phyloP scores from a whole-genome alignment of 2,888 invertebrate genomes.

The Carcina quercana region DNA sequence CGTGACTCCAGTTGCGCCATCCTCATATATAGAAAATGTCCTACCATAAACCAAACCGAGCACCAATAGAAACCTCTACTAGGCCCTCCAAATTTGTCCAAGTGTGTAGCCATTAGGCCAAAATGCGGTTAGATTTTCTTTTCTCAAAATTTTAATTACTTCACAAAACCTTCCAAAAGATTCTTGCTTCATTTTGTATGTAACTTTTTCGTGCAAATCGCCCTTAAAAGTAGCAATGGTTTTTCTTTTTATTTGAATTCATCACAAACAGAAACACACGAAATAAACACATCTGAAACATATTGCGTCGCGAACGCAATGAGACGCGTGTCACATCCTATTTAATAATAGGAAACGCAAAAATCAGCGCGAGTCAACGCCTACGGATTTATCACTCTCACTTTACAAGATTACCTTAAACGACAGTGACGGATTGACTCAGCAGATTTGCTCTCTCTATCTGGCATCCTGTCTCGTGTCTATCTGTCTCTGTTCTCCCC shows the following conservation, averaged over 20 bases:
- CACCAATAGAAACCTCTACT: too few species aligned
- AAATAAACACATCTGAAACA: conserved; percentile 5
- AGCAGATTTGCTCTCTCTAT: conserved; percentile 30
- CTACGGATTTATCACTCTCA: conserved; percentile 60
- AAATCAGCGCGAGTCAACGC: conserved; percentile 50
- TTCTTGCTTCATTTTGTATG: background rate
- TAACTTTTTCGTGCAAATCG: too few species aligned
- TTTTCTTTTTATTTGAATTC: conserved; percentile 1
- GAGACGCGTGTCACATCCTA: conserved; percentile 36
- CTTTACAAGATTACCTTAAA: conserved; percentile 64
- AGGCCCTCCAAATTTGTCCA: too few species aligned
- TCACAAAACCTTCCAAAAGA: background rate
- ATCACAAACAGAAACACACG: background rate
- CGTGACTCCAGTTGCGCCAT: too few species aligned
- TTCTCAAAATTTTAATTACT: too few species aligned
- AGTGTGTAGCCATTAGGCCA: too few species aligned
- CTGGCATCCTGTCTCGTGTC: conserved; percentile 20
- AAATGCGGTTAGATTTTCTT: too few species aligned
- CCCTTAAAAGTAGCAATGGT: too few species aligned
- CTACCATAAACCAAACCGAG: too few species aligned
- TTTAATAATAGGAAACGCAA: conserved; percentile 50
- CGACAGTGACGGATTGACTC: conserved; percentile 70
- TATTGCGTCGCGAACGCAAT: conserved; percentile 25
- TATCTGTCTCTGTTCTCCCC: conserved; percentile 29
- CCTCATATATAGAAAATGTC: too few species aligned